Evolutionary conservation across 2,113 vertebrate species (phyloP), one percentile per base, ranked within the genome.

Genomic region (Machaerirhynchus nigripectus): DNA sequence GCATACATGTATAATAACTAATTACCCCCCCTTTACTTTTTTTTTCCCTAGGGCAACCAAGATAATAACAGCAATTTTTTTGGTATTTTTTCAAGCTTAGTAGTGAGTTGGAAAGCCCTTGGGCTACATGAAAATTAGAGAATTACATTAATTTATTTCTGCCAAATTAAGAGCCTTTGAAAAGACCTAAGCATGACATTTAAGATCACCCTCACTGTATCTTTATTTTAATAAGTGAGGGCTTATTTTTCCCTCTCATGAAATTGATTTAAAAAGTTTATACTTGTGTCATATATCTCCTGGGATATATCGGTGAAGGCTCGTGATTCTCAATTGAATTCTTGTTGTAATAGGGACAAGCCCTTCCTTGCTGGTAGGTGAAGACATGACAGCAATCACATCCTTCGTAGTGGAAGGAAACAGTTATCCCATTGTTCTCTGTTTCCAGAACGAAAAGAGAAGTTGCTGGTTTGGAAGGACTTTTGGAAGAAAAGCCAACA

Each of bases 1-100:
- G 53, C 90, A 94, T 26, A 73, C 83, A 90, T 49, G 39, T 90
- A 53, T 86, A 94, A 93, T 90, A 93, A 79, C 69, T 95, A 95
- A 97, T 96, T 94, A 87, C 47, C 20, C 56, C 47, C 55, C 49
- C 33, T 89, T 90, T 95, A 84, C 63, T 89, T 90, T 94, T 22
- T n/a, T 79, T 74, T 92, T 44, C 30, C 79, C 56, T 68, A 84
- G 73, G 74, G 80, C 50, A 79, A 68, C 16, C 13, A 61, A 86
- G 63, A 63, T 42, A 87, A 85, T 64, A 53, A 55, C 53, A 87
- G 35, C 7, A 67, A 33, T 60, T 89, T 68, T 53, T 27, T 33
- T 7, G 28, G 11, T 65, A 52, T 78, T 94, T 88, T 90, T 82
- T 87, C 73, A 82, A 63, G 76, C 55, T 84, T 60, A 69, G 30